Evolutionary conservation across 2,888 invertebrate species (phyloP).

Genomic region (Archips crataeganus): DNA sequence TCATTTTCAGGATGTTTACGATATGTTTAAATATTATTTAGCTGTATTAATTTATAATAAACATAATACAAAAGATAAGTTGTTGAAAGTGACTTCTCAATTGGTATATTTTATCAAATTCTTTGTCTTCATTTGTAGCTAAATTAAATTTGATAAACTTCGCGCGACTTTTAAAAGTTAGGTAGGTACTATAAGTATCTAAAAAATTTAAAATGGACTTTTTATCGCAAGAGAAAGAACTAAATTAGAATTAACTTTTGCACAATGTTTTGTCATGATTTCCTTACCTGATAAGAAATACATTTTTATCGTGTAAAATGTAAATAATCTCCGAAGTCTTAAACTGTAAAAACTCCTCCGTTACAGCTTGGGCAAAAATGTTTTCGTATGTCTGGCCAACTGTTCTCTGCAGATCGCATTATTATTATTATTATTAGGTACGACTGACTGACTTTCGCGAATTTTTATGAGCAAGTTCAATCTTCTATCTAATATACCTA

Average conservation of each 20-base stretch:
- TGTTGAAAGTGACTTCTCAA: slow-evolving; percentile 1
- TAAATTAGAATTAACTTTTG: neutral
- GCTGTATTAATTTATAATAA: neutral
- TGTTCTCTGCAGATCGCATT: no score
- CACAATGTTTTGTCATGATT: neutral
- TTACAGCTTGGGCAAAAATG: no score
- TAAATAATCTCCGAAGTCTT: no score
- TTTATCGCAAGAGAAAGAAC: neutral
- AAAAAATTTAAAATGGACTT: neutral
- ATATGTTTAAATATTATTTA: slow-evolving; percentile 25
- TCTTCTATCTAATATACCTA: no score
- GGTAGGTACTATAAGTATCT: neutral
- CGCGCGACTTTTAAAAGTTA: slow-evolving; percentile 37
- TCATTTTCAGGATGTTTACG: slow-evolving; percentile 56
- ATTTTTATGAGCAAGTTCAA: no score
- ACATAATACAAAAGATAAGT: slow-evolving; percentile 8
- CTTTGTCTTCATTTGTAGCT: neutral
- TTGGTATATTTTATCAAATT: slow-evolving; percentile 20
- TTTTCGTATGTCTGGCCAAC: no score
- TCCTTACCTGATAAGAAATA: neutral
- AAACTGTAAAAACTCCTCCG: no score
- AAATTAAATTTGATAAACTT: slow-evolving; percentile 34
- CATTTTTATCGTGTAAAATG: no score
- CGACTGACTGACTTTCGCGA: no score
- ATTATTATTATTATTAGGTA: no score